Conservation (phyloP, 2,113 vertebrate species). For the Chauna torquata region DNA sequence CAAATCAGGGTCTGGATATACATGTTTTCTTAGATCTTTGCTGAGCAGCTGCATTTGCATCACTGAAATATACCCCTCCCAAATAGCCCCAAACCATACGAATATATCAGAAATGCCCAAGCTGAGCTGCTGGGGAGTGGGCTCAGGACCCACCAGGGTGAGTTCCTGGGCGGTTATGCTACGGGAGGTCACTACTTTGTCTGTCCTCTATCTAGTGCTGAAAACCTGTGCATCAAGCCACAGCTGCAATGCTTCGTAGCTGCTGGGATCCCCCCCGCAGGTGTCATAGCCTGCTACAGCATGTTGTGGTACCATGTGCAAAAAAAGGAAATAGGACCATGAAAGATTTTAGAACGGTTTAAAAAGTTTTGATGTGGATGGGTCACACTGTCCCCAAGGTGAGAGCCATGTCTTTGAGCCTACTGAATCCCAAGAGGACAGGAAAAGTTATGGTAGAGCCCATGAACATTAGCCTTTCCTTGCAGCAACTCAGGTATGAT, state of each 20-base stretch:
- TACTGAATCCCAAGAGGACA: not conserved
- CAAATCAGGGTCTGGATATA: not conserved
- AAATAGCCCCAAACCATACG: not conserved
- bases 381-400: not conserved
- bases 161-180: not conserved
- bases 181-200: not conserved
- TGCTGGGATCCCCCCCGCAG: not conserved
- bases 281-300: not conserved
- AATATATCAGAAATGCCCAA: not conserved
- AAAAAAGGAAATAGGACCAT: not conserved
- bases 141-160: not conserved
- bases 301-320: not conserved
- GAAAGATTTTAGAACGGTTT: not conserved
- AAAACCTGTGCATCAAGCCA: not conserved
- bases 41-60: not conserved
- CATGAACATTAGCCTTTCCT: not conserved
- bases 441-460: not conserved
- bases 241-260: not conserved
- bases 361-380: not conserved
- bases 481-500: not conserved
- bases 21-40: not conserved
- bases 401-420: not conserved
- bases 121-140: not conserved
- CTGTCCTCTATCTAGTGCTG: too few relatives aligned
- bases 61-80: not conserved